phyloP scores from a whole-genome alignment of 2,888 invertebrate species.

The Blomia tropicalis region DNA sequence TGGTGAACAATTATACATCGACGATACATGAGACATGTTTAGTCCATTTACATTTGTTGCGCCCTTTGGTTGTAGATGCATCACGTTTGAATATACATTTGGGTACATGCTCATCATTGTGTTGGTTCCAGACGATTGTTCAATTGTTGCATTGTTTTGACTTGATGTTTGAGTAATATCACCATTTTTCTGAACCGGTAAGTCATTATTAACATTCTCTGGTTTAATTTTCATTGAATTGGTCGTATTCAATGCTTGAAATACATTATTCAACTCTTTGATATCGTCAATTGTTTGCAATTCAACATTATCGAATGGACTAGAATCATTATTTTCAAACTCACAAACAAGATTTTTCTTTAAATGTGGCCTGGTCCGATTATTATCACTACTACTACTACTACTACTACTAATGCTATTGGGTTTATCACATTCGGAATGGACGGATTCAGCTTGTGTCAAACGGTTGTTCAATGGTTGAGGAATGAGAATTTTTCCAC shows the following conservation, averaged over 20 bases:
- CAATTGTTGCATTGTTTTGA: not conserved
- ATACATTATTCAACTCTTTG: conserved; percentile 70
- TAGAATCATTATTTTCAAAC: conserved; percentile 77
- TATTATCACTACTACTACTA: conserved; percentile 1
- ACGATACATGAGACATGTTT: too few relatives aligned
- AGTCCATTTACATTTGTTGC: not conserved
- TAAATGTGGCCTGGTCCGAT: not conserved
- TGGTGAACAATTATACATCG: not conserved
- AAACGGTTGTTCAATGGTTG: not conserved
- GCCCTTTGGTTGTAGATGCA: not conserved
- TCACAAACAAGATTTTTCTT: conserved; percentile 38
- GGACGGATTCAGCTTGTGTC: not conserved
- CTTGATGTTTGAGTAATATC: not conserved
- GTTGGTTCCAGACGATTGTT: not conserved
- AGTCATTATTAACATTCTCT: not conserved
- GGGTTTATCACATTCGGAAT: not conserved
- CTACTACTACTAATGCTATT: not conserved
- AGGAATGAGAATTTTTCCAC: conserved; percentile 22
- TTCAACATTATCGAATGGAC: conserved; percentile 83
- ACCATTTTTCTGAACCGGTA: not conserved
- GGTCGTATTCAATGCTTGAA: conserved; percentile 29
- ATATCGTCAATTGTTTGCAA: conserved; percentile 79
- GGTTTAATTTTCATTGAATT: too few relatives aligned
- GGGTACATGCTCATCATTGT: too few relatives aligned
- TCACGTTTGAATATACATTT: not conserved